Conservation (phyloP, 1,140 invertebrate genomes). For the Drosophila tristis region DNA sequence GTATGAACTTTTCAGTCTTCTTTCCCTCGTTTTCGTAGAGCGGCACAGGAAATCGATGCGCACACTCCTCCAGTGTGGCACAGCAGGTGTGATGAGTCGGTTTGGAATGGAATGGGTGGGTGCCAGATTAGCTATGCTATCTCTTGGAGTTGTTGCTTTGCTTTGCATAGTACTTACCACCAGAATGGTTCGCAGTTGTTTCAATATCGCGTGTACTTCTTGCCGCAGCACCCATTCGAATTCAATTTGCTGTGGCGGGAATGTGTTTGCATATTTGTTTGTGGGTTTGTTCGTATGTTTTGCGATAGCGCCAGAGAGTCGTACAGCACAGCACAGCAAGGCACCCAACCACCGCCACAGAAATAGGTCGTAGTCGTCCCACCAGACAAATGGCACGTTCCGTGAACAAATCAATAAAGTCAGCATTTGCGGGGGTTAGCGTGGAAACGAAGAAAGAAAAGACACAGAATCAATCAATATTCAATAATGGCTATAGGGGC, state of each 20-base stretch:
- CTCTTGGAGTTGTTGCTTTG: constrained; percentile 1
- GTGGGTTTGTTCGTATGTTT: constrained; percentile 20
- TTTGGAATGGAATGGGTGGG: neutral
- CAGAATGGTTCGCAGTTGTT: constrained; percentile 92
- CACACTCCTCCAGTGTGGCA: constrained; percentile 89
- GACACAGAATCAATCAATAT: constrained; percentile 62
- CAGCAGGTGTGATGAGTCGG: neutral
- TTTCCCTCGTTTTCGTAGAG: constrained; percentile 92
- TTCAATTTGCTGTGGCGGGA: constrained; percentile 91
- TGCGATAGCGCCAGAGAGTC: constrained; percentile 44
- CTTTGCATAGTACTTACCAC: constrained; percentile 86
- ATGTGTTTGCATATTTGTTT: constrained; percentile 52
- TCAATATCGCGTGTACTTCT: constrained; percentile 94
- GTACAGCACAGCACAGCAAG: too few relatives aligned
- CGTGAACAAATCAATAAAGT: constrained; percentile 80
- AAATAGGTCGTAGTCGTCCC: constrained; percentile 25
- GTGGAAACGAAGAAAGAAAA: constrained; percentile 31
- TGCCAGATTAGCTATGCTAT: neutral
- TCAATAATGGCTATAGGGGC: constrained; percentile 20
- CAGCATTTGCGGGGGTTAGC: constrained; percentile 39
- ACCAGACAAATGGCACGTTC: constrained; percentile 72
- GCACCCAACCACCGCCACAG: too few relatives aligned
- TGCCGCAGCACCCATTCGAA: constrained; percentile 96
- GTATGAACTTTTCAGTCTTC: constrained; percentile 95
- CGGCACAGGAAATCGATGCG: constrained; percentile 92